These are phyloP conservation scores for Leistus spinibarbis DNA, from an alignment of 2,888 invertebrate species.

Conservation along the genomic window DNA sequence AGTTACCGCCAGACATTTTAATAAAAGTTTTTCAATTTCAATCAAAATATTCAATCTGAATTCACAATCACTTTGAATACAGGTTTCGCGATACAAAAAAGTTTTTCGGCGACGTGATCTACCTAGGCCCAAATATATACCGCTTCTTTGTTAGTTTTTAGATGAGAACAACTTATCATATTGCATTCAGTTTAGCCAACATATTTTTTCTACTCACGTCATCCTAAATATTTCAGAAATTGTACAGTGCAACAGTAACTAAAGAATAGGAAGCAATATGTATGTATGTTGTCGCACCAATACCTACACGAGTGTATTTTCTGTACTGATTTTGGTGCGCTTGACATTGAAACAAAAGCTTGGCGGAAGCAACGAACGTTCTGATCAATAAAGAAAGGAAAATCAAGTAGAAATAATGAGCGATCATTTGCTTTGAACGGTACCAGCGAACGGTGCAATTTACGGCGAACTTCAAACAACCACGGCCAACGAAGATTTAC, in stretches of 20 bases:
- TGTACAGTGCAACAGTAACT: no score
- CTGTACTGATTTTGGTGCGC: not conserved
- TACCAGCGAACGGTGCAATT: not conserved
- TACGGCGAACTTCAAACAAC: not conserved
- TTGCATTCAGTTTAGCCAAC: not conserved
- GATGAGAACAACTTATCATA: not conserved
- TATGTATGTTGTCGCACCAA: not conserved
- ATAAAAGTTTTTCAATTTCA: slow-evolving; percentile 20
- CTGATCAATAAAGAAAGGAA: not conserved
- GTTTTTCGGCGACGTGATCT: not conserved
- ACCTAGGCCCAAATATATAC: not conserved
- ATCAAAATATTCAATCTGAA: slow-evolving; percentile 20
- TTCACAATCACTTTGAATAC: slow-evolving; percentile 2
- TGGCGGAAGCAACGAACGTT: not conserved
- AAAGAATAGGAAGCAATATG: no score
- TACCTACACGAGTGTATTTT: not conserved
- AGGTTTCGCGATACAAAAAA: slow-evolving; percentile 3
- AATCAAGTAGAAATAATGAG: not conserved
- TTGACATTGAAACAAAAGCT: not conserved
- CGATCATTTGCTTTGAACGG: not conserved
- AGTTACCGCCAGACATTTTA: not conserved
- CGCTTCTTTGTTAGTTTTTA: not conserved
- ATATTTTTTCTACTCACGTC: no score
- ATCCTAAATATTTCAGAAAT: no score
- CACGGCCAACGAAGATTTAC: not conserved